Evolutionary conservation across 2,888 invertebrate species (phyloP), one percentile per base, ranked within the genome.

Genomic region (Chrysina gloriosa): DNA sequence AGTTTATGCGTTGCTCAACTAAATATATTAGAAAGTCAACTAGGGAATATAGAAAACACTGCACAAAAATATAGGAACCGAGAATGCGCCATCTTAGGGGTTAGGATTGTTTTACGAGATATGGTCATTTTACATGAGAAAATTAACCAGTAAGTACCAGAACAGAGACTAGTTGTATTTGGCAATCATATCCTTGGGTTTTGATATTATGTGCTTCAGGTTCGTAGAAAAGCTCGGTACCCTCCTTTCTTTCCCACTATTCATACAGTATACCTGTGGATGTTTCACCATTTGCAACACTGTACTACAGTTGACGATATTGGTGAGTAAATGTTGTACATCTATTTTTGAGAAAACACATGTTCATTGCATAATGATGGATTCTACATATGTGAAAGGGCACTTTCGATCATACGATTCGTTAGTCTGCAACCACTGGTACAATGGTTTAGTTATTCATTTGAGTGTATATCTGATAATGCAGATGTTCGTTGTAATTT

Each of bases 1-100:
- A 52, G 14, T 2, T 11, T 64, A 14, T 23, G 25, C n/a, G n/a
- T 50, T 36, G 64, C 50, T 4, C 64, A 64, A 25, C 36, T 64
- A 23, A 36, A 64, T 64, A 64, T 36, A 50, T 50, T 64, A 36
- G 34, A 34, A 14, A n/a, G 5, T 21, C 48, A 36, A 11, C 7
- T 48, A 2, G 6, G n/a, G n/a, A n/a, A 48, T 11, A 9, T 48
- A 0, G 23, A 25, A 6, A 48, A 48, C 11, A 48, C 14, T 27
- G 11, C 6, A 27, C 3, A 11, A 27, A 11, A 4, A 27, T 6
- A 7, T 2, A 4, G 25, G 6, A n/a, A 14, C 9, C 4, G 27
- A n/a, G 9, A 3, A 48, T 27, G 7, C n/a, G n/a, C 3, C 6
- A 7, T 3, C 2, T 21, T n/a, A 25, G 27, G 11, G 23, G n/a